A percentile compares a stretch with the other conserved stretches of the same genome.
Conservation (phyloP, 2,797 vertebrate genomes). For the Falco columbarius region DNA sequence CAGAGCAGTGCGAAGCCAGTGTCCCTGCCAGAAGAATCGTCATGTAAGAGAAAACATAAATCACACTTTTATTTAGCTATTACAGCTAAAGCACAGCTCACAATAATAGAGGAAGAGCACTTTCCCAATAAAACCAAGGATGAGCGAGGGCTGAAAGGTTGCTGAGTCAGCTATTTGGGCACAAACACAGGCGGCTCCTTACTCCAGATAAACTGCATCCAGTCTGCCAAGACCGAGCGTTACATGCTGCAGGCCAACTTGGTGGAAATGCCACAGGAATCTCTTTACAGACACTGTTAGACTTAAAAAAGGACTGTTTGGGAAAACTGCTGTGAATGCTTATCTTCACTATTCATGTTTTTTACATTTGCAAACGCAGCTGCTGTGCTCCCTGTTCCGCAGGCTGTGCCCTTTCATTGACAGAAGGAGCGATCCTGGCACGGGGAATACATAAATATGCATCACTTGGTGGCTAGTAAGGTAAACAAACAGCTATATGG, state of each 20-base stretch:
- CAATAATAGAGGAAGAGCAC: background rate
- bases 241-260: background rate
- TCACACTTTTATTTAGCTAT: background rate
- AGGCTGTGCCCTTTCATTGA: background rate
- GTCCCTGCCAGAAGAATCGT: background rate
- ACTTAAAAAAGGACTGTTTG: background rate
- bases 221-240: background rate
- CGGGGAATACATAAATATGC: background rate
- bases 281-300: background rate
- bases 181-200: background rate
- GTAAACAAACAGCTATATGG: background rate
- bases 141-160: background rate
- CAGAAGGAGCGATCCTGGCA: background rate
- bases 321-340: background rate
- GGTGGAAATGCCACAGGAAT: background rate
- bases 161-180: background rate
- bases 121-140: background rate
- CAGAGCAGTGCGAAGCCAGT: background rate
- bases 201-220: background rate
- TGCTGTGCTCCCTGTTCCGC: background rate
- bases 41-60: background rate
- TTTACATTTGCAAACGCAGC: background rate
- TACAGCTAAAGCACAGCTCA: background rate
- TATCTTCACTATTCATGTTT: background rate
- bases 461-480: background rate